A percentile compares a stretch with the other conserved stretches of the same genome.
Evolutionary conservation across 2,797 vertebrate genomes (phyloP).

Genomic region (Poeciliopsis turneri): DNA sequence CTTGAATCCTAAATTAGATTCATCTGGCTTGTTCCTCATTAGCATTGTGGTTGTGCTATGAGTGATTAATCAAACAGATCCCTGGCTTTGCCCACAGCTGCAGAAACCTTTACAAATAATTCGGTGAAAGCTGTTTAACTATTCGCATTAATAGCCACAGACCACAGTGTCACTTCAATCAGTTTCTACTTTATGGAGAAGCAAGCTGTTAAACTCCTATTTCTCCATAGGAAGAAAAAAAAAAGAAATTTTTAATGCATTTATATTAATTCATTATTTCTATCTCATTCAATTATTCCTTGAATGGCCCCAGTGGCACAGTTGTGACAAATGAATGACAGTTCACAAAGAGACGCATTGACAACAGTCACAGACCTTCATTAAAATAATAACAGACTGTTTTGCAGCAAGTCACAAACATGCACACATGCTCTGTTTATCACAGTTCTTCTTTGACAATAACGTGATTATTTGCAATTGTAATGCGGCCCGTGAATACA

Average conservation of each 20-base stretch:
- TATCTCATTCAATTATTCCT: constrained; percentile 64
- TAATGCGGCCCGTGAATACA: constrained; percentile 53
- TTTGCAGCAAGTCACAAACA: constrained; percentile 52
- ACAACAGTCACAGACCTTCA: constrained; percentile 63
- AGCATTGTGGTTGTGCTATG: constrained; percentile 29
- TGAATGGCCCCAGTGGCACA: constrained; percentile 45
- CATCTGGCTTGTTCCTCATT: constrained; percentile 44
- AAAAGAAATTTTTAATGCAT: constrained; percentile 59
- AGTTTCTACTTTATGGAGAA: constrained; percentile 50
- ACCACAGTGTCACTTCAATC: constrained; percentile 40
- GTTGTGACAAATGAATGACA: constrained; percentile 55
- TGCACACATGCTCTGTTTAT: constrained; percentile 61
- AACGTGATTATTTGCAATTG: constrained; percentile 73
- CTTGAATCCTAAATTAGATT: constrained; percentile 35
- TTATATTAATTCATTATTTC: constrained; percentile 66
- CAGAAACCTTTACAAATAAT: constrained; percentile 32
- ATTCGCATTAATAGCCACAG: constrained; percentile 47
- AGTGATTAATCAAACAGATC: constrained; percentile 41
- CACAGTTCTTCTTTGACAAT: constrained; percentile 55
- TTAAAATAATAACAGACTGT: constrained; percentile 68
- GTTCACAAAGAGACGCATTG: constrained; percentile 51
- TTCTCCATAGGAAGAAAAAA: not conserved
- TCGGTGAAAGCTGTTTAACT: constrained; percentile 43
- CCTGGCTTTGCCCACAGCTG: constrained; percentile 20
- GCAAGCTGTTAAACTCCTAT: constrained; percentile 44